phyloP scores from a whole-genome alignment of 2,888 invertebrate species.

The Idaea dimidiata region DNA sequence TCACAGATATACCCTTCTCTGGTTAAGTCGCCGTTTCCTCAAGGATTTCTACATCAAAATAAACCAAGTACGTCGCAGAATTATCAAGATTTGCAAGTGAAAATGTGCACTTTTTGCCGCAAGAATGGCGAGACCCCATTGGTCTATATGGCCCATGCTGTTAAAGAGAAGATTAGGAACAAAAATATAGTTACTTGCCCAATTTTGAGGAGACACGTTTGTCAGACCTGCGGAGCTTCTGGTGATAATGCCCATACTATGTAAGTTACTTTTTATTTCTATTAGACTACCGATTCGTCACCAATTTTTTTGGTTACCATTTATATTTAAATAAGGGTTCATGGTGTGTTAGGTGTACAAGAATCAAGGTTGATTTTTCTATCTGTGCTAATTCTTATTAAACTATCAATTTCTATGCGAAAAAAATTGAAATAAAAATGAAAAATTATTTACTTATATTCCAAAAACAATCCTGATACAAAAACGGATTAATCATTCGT shows the following conservation, averaged over 20 bases:
- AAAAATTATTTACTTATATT: no score
- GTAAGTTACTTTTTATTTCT: constrained; percentile 57
- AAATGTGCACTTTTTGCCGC: constrained; percentile 65
- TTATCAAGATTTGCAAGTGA: constrained; percentile 20
- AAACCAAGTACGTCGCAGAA: constrained; percentile 23
- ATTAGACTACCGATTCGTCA: no score
- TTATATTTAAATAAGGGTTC: no score
- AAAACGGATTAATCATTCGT: no score
- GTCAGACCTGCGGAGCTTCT: constrained; percentile 55
- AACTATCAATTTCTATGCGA: no score
- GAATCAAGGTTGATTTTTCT: no score
- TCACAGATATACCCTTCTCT: constrained; percentile 19
- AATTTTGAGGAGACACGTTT: constrained; percentile 61
- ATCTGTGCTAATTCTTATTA: no score
- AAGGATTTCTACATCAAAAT: constrained; percentile 16
- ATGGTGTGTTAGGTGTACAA: no score
- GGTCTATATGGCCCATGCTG: constrained; percentile 60
- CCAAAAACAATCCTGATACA: no score
- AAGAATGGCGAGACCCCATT: constrained; percentile 69
- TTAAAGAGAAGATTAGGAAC: constrained; percentile 54
- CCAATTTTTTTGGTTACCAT: no score
- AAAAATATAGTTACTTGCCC: constrained; percentile 63
- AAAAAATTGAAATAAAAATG: no score
- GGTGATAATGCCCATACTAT: constrained; percentile 72
- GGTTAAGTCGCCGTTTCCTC: constrained; percentile 8